Base-by-base conservation (phyloP, 2,113 vertebrate species). In the Ivindomyrus marchei region DNA sequence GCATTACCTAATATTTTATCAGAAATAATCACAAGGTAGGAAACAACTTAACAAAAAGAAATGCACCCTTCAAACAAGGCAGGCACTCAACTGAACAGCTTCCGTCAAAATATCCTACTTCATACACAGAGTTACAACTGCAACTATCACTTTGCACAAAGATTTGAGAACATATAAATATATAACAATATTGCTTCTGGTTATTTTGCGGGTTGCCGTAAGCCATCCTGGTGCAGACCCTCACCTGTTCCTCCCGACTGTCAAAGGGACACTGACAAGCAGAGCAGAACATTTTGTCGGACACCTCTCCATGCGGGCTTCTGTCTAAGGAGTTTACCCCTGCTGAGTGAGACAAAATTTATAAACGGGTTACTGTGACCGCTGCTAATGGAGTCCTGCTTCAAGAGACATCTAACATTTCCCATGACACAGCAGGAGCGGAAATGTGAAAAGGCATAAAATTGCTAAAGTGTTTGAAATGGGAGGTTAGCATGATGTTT, bases 201-300 rank as follows among this genome's bases (percentile, higher is more conserved):
- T 27, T 39, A 42, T 88, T 56, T 62, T 62, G 19, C 19, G 4
- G 58, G 24, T 8, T 62, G 9, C n/a, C 24, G 8, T 66, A 70
- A 31, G 10, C 10, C 9, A 70, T 31, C 21, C 36, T 5, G 10
- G 39, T 66, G 21, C 21, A 70, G 58, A 70, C 0, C 31, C 11
- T 93, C 92, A 99, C 98, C 97, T 99, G 98, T 88, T 99, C 98
- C 89, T 98, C 97, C 0, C 97, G 96, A 92, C 93, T 97, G 47
- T 94, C 88, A 21, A 99, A 98, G 46, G 84, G 27, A 80, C 95
- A 97, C 84, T 94, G 94, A 24, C 98, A 99, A 53, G 97, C 92
- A 0, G 93, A 97, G 93, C 98, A 99, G 66, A 93, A 92, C 96
- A 97, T 95, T 90, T 91, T 95, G 88, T 97, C 96, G 0, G 95